phyloP scores from a whole-genome alignment of 1,140 invertebrate genomes.

The Drosophila pseudoobscura region DNA sequence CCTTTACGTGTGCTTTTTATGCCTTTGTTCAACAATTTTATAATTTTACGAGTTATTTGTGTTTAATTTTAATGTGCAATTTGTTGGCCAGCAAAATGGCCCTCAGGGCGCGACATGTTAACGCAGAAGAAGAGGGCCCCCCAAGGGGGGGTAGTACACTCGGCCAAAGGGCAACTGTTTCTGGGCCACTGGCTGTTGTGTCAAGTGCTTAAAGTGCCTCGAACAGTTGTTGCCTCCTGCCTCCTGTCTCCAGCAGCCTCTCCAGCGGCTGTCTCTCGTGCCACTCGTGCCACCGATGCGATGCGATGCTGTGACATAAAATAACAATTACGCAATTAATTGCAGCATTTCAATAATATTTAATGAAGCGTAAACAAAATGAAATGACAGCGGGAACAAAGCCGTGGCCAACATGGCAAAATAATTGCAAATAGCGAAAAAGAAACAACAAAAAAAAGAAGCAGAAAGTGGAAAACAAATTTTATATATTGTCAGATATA shows the following conservation, averaged over 20 bases:
- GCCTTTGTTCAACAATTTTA: slow-evolving; percentile 38
- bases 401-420: slow-evolving; percentile 59
- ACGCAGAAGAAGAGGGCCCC: slow-evolving; percentile 11
- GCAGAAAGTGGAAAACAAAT: slow-evolving; percentile 45
- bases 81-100: slow-evolving; percentile 61
- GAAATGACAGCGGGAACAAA: slow-evolving; percentile 62
- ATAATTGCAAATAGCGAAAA: slow-evolving; percentile 60
- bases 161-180: slow-evolving; percentile 46
- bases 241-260: neutral
- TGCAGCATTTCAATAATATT: slow-evolving; percentile 80
- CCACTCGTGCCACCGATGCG: neutral
- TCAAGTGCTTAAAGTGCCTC: slow-evolving; percentile 70
- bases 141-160: slow-evolving; percentile 11
- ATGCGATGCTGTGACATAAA: slow-evolving; percentile 58
- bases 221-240: slow-evolving; percentile 16
- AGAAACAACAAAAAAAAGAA: too few relatives aligned
- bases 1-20: slow-evolving; percentile 51
- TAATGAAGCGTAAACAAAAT: slow-evolving; percentile 80
- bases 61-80: slow-evolving; percentile 79
- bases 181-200: slow-evolving; percentile 49
- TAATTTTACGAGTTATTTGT: slow-evolving; percentile 72
- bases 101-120: slow-evolving; percentile 12
- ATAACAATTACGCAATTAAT: slow-evolving; percentile 82
- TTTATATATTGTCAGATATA: slow-evolving; percentile 30
- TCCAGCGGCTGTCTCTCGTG: slow-evolving; percentile 2